phyloP scores from a whole-genome alignment of 1,140 invertebrate species.

The Drosophila mojavensis region DNA sequence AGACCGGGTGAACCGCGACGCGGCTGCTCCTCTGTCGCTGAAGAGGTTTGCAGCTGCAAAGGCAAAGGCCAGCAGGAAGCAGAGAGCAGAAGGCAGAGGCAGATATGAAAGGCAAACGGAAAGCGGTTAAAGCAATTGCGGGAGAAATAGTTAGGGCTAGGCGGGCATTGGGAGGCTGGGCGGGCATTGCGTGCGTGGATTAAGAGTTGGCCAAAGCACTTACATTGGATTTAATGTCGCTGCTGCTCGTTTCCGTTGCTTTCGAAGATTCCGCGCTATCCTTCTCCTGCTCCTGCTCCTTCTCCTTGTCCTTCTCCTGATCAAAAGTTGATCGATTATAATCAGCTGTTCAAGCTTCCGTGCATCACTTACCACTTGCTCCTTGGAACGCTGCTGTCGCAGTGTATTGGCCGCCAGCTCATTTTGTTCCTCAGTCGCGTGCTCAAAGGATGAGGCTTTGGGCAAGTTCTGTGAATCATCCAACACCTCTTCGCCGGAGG shows the following conservation, averaged over 20 bases:
- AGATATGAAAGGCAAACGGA: conserved; percentile 60
- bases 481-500: conserved; percentile 45
- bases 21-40: conserved; percentile 60
- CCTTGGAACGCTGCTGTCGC: conserved; percentile 54
- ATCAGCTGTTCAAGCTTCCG: neutral
- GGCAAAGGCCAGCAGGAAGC: conserved; percentile 12
- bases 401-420: conserved; percentile 61
- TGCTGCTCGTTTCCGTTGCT: conserved; percentile 45
- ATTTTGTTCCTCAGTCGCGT: conserved; percentile 72
- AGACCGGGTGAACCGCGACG: conserved; percentile 60
- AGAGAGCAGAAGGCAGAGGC: conserved; percentile 9
- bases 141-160: neutral
- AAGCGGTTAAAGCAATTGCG: conserved; percentile 41
- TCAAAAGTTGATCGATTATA: neutral
- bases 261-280: conserved; percentile 37
- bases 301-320: conserved; percentile 42
- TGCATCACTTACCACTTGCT: conserved; percentile 55
- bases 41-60: conserved; percentile 70
- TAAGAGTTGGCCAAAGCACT: conserved; percentile 46
- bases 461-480: conserved; percentile 53
- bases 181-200: neutral
- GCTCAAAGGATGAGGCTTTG: conserved; percentile 71
- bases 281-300: no score
- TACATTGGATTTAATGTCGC: conserved; percentile 74
- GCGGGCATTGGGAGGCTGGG: conserved; percentile 1